Conservation (phyloP, 2,113 vertebrate species). For the Ovibos moschatus region DNA sequence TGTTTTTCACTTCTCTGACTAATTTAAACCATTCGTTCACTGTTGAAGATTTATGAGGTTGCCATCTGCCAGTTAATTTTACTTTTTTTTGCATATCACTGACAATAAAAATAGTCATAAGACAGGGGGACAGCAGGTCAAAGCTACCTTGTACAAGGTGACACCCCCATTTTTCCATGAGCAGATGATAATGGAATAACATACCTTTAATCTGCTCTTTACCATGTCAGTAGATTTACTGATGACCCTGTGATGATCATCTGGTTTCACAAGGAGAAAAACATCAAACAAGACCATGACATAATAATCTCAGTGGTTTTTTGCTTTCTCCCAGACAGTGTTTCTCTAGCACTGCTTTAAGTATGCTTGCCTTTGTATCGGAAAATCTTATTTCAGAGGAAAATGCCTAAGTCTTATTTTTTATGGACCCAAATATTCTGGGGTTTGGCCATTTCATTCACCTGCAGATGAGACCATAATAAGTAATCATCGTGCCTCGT, state of each 20-base stretch:
- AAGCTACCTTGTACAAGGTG: neutral
- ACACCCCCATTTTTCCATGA: neutral
- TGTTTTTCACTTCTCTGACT: constrained; percentile 67
- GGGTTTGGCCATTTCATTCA: neutral
- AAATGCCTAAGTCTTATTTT: neutral
- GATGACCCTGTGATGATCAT: neutral
- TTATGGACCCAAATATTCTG: neutral
- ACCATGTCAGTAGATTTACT: neutral
- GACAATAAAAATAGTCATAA: constrained; percentile 49
- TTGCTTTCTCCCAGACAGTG: neutral
- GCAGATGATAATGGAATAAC: neutral
- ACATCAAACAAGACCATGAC: neutral
- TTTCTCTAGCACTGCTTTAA: neutral
- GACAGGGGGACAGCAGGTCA: constrained; percentile 39
- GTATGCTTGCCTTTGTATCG: neutral
- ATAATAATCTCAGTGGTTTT: neutral
- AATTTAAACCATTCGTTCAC: constrained; percentile 70
- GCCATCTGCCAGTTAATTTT: constrained; percentile 57
- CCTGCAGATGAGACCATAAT: neutral
- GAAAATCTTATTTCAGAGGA: constrained; percentile 1
- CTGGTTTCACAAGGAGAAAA: neutral
- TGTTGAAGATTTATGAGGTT: constrained; percentile 52
- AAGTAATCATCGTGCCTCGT: neutral
- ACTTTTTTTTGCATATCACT: constrained; percentile 27
- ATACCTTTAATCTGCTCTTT: neutral